phyloP scores from a whole-genome alignment of 2,888 invertebrate species.

The Acanthosepion esculentum region DNA sequence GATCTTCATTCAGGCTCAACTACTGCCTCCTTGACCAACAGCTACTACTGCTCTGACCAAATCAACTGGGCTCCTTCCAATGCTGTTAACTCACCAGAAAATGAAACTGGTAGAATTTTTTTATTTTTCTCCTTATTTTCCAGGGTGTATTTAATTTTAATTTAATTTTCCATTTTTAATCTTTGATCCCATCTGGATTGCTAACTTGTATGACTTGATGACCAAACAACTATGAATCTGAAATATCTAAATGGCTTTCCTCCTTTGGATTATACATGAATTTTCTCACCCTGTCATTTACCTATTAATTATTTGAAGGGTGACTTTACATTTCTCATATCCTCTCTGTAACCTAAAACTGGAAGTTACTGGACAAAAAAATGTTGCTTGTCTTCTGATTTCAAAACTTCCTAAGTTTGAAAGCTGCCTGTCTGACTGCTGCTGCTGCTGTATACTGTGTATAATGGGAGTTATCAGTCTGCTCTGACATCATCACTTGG shows the following conservation, averaged over 20 bases:
- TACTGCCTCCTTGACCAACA: conserved; percentile 44
- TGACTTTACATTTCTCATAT: background rate
- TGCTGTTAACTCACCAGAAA: conserved; percentile 47
- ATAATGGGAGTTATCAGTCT: background rate
- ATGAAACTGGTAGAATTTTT: conserved; percentile 46
- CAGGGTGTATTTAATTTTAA: conserved; percentile 45
- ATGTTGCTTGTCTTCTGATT: background rate
- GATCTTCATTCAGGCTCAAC: conserved; percentile 44
- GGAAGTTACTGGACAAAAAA: background rate
- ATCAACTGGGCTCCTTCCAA: conserved; percentile 41
- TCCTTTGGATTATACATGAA: background rate
- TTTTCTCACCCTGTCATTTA: background rate
- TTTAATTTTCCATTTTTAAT: conserved; percentile 18
- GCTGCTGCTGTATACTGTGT: background rate
- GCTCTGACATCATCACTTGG: background rate
- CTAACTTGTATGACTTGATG: conserved; percentile 23
- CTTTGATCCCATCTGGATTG: conserved; percentile 21
- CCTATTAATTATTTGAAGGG: background rate
- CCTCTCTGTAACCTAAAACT: background rate
- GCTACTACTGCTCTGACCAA: conserved; percentile 45
- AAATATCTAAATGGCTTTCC: conserved; percentile 20
- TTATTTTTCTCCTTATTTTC: conserved; percentile 48
- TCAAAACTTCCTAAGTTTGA: background rate
- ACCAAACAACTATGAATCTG: conserved; percentile 33
- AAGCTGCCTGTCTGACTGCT: conserved; percentile 45